Evolutionary conservation across 2,113 vertebrate genomes (phyloP).

Genomic region (Hypocryptadius cinnamomeus): DNA sequence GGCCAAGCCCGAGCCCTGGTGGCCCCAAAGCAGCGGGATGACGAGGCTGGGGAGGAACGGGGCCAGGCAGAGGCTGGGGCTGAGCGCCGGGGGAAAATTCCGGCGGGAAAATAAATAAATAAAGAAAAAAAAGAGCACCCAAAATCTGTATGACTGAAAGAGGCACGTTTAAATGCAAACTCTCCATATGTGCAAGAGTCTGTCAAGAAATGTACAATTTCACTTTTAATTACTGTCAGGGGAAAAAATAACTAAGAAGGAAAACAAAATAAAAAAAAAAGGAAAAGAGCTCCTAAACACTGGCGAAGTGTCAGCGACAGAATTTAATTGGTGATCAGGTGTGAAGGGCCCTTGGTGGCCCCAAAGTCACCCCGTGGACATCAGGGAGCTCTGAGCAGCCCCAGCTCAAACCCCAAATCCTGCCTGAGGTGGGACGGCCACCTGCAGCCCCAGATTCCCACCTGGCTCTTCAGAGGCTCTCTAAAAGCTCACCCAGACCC

Average conservation of each 20-base stretch:
- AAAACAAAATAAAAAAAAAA: conserved; percentile 16
- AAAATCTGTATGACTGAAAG: conserved; percentile 65
- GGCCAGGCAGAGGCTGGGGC: not conserved
- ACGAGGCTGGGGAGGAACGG: not conserved
- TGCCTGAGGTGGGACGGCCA: not conserved
- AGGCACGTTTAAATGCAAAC: conserved; percentile 65
- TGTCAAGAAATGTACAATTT: conserved; percentile 64
- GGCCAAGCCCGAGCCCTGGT: fast-evolving
- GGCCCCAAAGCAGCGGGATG: not conserved
- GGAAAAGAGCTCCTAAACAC: not conserved
- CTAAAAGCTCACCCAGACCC: fast-evolving
- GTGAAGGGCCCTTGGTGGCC: not conserved
- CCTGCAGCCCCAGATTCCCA: not conserved
- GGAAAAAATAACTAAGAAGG: conserved; percentile 41
- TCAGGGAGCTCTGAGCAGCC: not conserved
- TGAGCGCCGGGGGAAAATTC: not conserved
- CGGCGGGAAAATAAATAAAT: not conserved
- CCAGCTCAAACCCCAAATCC: not conserved
- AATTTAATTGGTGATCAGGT: not conserved
- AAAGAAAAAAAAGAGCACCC: conserved; percentile 35
- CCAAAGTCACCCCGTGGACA: not conserved
- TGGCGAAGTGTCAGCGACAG: not conserved
- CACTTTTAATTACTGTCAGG: conserved; percentile 61
- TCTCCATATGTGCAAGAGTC: conserved; percentile 66
- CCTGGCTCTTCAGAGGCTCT: fast-evolving